Evolutionary conservation across 2,113 vertebrate species (phyloP).

Genomic region (Periophthalmus modestus): DNA sequence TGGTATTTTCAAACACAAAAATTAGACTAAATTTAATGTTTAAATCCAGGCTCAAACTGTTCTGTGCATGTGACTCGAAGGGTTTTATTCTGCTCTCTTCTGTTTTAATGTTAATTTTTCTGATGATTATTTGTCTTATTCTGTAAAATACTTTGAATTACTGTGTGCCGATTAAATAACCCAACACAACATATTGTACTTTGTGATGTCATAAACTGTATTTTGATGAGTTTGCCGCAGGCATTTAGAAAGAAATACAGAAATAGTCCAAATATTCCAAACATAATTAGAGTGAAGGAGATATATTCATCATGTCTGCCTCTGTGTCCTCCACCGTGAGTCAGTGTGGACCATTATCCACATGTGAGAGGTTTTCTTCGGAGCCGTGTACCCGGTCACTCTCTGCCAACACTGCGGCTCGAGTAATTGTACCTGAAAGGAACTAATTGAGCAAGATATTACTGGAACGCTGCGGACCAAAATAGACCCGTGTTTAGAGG

Average conservation of each 20-base stretch:
- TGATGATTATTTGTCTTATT: too few species aligned
- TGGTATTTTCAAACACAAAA: too few species aligned
- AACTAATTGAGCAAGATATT: conserved; percentile 61
- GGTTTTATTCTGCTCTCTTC: too few species aligned
- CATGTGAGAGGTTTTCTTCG: conserved; percentile 39
- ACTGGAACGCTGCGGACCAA: conserved; percentile 58
- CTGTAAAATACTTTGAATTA: too few species aligned
- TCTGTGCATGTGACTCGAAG: too few species aligned
- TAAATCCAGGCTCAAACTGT: too few species aligned
- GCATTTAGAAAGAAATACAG: not conserved
- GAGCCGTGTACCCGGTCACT: conserved; percentile 35
- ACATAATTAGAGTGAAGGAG: not conserved
- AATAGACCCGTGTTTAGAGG: conserved; percentile 55
- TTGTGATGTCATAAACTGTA: too few species aligned
- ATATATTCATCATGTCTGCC: not conserved
- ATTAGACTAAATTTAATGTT: too few species aligned
- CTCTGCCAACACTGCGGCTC: conserved; percentile 45
- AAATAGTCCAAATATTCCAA: not conserved
- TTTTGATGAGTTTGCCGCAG: too few species aligned
- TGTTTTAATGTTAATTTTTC: too few species aligned
- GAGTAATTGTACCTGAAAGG: conserved; percentile 68
- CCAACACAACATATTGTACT: too few species aligned
- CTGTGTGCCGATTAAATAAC: too few species aligned
- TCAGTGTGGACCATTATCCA: conserved; percentile 27
- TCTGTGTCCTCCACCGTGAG: not conserved